Evolutionary conservation across 2,888 invertebrate genomes (phyloP).

Genomic region (Salticus scenicus): DNA sequence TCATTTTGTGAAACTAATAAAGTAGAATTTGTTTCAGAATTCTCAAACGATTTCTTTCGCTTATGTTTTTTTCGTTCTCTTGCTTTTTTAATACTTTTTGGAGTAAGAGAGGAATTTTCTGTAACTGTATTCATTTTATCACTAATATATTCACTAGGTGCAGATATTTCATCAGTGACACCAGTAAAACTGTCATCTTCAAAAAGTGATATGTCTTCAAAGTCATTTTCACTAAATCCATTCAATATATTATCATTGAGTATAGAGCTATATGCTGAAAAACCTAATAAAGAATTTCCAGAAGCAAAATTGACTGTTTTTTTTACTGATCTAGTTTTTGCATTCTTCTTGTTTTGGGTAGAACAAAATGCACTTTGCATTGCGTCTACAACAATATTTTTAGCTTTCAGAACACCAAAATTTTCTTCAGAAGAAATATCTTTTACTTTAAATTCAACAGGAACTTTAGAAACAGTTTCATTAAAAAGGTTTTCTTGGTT

Average conservation of each 20-base stretch:
- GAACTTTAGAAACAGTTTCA: too few species aligned
- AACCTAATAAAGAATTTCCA: background rate
- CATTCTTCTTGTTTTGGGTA: constrained; percentile 14
- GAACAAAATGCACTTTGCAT: constrained; percentile 41
- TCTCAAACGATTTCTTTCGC: constrained; percentile 4
- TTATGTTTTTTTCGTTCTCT: background rate
- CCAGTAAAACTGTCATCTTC: background rate
- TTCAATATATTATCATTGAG: constrained; percentile 47
- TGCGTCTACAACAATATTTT: constrained; percentile 29
- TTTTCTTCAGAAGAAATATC: background rate
- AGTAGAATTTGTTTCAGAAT: constrained; percentile 29
- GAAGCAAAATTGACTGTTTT: background rate
- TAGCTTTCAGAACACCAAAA: background rate
- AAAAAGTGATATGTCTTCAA: background rate
- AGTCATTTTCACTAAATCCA: constrained; percentile 26
- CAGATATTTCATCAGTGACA: background rate
- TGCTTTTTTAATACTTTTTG: constrained; percentile 13
- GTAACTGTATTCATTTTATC: background rate
- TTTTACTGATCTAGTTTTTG: constrained; percentile 3
- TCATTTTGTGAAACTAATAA: constrained; percentile 48
- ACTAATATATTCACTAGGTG: background rate
- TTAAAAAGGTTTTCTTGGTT: too few species aligned
- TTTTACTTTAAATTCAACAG: background rate
- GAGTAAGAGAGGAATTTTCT: background rate
- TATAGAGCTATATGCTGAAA: constrained; percentile 34